Percentiles rank a stretch among this genome's conserved stretches.
Conservation (phyloP, 2,797 vertebrate genomes). For the Leptodactylus fallax region DNA sequence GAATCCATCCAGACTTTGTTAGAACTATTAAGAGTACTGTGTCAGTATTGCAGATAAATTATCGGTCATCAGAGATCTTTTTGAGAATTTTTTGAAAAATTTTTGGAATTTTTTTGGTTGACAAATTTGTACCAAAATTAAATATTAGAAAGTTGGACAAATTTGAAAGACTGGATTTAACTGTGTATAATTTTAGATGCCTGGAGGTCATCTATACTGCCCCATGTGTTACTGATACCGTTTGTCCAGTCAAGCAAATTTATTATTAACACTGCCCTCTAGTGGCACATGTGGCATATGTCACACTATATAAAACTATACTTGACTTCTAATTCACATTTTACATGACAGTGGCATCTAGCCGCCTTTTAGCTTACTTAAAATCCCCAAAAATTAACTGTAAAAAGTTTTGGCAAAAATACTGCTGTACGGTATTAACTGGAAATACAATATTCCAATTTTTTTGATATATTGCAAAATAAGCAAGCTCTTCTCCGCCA, state of each 20-base stretch:
- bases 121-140: not conserved
- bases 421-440: not conserved
- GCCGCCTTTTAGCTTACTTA: not conserved
- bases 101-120: not conserved
- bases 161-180: not conserved
- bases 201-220: not conserved
- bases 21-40: not conserved
- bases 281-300: not conserved
- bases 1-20: not conserved
- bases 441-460: not conserved
- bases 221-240: not conserved
- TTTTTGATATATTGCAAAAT: not conserved
- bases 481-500: not conserved
- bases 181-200: not conserved
- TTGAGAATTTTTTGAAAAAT: not conserved
- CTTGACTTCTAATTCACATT: slow-evolving; percentile 24
- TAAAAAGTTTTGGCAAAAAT: not conserved
- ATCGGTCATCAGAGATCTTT: not conserved
- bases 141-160: not conserved
- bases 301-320: not conserved
- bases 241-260: not conserved
- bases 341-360: not conserved
- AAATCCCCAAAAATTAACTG: not conserved
- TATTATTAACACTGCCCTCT: slow-evolving; percentile 5
- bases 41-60: not conserved